A percentile compares a stretch with the other conserved stretches of the same genome.
These are phyloP conservation scores for Hemitrygon akajei DNA, from an alignment of 2,797 vertebrate genomes.

Conservation along the genomic window DNA sequence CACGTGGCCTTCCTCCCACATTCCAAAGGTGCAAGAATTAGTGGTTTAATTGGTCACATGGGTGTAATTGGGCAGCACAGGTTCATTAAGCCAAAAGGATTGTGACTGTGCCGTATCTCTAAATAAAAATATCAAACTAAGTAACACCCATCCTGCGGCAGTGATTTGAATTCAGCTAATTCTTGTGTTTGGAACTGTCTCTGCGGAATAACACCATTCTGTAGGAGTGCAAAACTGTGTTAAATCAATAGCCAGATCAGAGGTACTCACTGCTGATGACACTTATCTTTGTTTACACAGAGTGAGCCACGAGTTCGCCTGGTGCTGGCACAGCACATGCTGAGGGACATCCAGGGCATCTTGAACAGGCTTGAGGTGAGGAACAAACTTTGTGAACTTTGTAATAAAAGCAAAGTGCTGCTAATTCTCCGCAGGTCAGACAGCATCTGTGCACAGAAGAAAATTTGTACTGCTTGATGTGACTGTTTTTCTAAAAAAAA, in stretches of 20 bases:
- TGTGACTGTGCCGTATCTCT: too few species aligned
- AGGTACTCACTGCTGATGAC: neutral
- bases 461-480: too few species aligned
- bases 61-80: too few species aligned
- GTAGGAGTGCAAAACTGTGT: neutral
- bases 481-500: too few species aligned
- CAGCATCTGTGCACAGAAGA: too few species aligned
- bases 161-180: neutral
- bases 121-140: too few species aligned
- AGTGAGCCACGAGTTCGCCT: slow-evolving; percentile 80
- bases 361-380: slow-evolving; percentile 76
- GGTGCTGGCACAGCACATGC: slow-evolving; percentile 77
- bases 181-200: neutral
- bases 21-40: too few species aligned
- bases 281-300: slow-evolving; percentile 44
- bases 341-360: slow-evolving; percentile 73
- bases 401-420: neutral
- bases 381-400: neutral
- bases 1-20: too few species aligned
- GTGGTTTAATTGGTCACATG: too few species aligned
- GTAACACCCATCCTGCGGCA: neutral
- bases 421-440: neutral
- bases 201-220: neutral
- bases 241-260: neutral
- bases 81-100: too few species aligned